Conservation (phyloP, 2,113 vertebrate species). For the Campylomormyrus tamandua region DNA sequence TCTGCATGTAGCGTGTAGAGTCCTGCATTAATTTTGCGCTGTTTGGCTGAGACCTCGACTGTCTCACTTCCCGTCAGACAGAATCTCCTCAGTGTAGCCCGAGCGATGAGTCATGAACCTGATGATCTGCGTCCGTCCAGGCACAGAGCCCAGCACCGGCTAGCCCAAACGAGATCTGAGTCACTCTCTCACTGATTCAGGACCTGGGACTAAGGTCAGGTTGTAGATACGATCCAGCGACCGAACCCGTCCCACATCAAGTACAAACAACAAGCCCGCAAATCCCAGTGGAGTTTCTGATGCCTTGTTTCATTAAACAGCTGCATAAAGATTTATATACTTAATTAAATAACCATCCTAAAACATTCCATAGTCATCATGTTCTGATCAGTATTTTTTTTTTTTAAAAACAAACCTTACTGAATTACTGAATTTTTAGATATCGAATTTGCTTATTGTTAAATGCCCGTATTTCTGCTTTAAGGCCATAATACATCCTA, state of each 20-base stretch:
- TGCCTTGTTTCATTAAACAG: neutral
- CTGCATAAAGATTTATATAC: neutral
- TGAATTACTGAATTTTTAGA: neutral
- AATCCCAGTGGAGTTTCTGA: neutral
- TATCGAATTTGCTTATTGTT: neutral
- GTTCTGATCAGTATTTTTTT: neutral
- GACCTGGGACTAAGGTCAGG: neutral
- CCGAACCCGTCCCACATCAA: neutral
- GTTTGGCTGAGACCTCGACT: conserved; percentile 22
- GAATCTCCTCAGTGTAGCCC: conserved; percentile 23
- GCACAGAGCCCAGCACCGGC: conserved; percentile 8
- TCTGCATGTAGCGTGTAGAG: neutral
- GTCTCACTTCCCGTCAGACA: conserved; percentile 29
- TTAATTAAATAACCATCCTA: neutral
- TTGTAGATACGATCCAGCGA: neutral
- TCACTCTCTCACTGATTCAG: neutral
- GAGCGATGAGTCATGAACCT: conserved; percentile 34
- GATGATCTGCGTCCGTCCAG: conserved; percentile 33
- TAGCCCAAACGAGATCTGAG: neutral
- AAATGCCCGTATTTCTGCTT: neutral
- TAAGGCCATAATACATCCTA: neutral
- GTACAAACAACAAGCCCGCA: neutral
- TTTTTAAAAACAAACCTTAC: neutral
- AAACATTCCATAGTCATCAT: neutral
- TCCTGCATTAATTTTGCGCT: neutral